phyloP scores from a whole-genome alignment of 2,113 vertebrate species.

The Ardeotis arabs region DNA sequence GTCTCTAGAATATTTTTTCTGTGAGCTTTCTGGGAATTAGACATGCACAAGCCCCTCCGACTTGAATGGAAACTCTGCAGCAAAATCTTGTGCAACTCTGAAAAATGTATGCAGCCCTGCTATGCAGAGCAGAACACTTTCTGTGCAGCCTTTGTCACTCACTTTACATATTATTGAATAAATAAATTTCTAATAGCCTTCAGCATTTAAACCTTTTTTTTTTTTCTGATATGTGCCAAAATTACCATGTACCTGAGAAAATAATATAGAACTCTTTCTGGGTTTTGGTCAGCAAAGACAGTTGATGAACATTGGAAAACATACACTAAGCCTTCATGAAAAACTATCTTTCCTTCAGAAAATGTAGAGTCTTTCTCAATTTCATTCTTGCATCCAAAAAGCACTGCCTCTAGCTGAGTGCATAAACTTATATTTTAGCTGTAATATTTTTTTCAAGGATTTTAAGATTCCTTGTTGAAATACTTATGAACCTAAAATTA shows the following conservation, averaged over 20 bases:
- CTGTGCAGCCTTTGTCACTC: neutral
- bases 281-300: neutral
- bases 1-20: neutral
- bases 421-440: neutral
- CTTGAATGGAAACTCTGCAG: neutral
- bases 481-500: neutral
- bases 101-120: neutral
- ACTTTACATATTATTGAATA: neutral
- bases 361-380: neutral
- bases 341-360: neutral
- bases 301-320: neutral
- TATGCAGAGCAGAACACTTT: neutral
- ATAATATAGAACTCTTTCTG: neutral
- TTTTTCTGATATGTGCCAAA: neutral
- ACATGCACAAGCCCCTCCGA: neutral
- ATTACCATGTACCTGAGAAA: neutral
- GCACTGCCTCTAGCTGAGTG: neutral
- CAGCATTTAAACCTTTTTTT: neutral
- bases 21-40: neutral
- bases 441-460: neutral
- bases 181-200: neutral
- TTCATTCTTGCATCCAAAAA: neutral
- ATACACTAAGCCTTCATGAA: neutral
- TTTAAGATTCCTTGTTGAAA: neutral
- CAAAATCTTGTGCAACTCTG: neutral